Base-by-base conservation (phyloP, 2,888 invertebrate genomes). In the Drosophila bunnanda region DNA sequence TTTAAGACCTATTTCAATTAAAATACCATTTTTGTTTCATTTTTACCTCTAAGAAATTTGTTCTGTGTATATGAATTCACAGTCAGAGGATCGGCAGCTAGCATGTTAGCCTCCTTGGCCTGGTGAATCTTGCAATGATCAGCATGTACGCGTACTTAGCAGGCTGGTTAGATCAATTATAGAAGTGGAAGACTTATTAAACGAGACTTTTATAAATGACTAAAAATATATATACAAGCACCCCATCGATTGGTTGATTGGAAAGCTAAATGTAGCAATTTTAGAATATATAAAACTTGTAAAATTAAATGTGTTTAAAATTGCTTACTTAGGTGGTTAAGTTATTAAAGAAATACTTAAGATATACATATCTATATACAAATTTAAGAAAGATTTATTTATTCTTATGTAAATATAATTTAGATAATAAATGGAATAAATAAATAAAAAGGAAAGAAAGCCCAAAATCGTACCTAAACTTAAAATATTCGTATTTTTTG, bases 101-200 rank as follows among this genome's bases (percentile, higher is more conserved):
- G 50, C 71, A 57, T 58, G 72, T 71, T n/a, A 17, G 25, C 46
- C 46, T 25, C 28, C 46, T 44, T 28, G 38, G 25, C 32, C 25
- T 39, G n/a, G 66, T 20, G 28, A 57, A 67, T 67, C 66, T 71
- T 39, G 25, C 25, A 48, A 57, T 67, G 66, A 67, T 67, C 66
- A 71, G 39, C 72, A 39, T 71, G 58, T 67, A 57, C 72, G 59
- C 38, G 59, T 71, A 67, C 66, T 67, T 71, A 71, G 59, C 66
- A 71, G 38, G 34, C 39, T 71, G 72, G 71, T 57, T 71, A 57
- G 66, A 67, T 67, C 66, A 67, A 67, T 67, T 67, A 67, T 71
- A 25, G 44, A 22, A 58, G 30, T 58, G 59, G 39, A 57, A 39
- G 39, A 48, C 56, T 70, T 70, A 56, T 56, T 66, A 70, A 66